Evolutionary conservation across 2,888 invertebrate genomes (phyloP).

Genomic region (Oligia fasciuncula): DNA sequence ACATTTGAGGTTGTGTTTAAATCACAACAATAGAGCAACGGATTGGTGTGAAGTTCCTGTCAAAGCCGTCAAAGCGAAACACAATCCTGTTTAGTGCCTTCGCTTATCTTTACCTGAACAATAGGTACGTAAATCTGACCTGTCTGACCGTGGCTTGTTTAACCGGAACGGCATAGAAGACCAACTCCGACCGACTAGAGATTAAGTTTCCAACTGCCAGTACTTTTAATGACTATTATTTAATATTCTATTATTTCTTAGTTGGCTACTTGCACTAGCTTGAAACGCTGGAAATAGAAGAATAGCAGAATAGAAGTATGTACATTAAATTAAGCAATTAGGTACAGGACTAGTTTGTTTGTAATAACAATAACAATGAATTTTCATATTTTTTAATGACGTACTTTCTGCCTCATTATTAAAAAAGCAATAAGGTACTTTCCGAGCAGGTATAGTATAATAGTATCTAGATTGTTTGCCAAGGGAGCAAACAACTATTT

Average conservation of each 20-base stretch:
- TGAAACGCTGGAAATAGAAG: neutral
- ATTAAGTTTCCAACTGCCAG: constrained; percentile 32
- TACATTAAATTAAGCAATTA: no score
- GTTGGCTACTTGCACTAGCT: neutral
- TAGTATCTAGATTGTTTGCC: no score
- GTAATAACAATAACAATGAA: no score
- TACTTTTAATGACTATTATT: neutral
- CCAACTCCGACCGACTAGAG: constrained; percentile 5
- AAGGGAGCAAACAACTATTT: no score
- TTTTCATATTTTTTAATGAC: no score
- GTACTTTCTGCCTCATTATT: neutral
- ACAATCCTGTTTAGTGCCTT: constrained; percentile 11
- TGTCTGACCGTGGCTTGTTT: constrained; percentile 3
- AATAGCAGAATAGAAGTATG: neutral
- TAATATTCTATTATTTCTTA: neutral
- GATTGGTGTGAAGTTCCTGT: neutral
- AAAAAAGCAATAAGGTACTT: neutral
- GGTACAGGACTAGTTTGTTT: no score
- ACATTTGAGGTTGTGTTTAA: constrained; percentile 5
- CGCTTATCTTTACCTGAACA: constrained; percentile 22
- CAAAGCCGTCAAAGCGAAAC: neutral
- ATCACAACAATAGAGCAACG: constrained; percentile 2
- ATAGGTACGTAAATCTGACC: constrained; percentile 2
- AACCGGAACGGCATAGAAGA: constrained; percentile 15
- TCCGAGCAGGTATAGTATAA: no score